A percentile compares a stretch with the other conserved stretches of the same genome.
Conservation (phyloP, 2,797 vertebrate species). For the Spinus olivaceus region DNA sequence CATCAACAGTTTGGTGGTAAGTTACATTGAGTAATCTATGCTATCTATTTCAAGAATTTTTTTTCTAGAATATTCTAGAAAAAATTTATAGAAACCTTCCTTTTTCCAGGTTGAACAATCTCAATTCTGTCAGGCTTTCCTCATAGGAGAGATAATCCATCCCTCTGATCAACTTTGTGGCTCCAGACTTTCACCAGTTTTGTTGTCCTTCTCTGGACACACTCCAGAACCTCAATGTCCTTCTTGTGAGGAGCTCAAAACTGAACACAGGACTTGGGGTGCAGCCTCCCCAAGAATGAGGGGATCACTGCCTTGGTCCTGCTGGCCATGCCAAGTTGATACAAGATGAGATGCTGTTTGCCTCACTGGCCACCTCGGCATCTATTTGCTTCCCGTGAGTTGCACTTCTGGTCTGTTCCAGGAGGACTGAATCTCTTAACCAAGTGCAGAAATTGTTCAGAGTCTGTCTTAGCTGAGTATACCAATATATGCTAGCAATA, state of each 20-base stretch:
- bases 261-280: fast-evolving
- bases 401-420: not conserved
- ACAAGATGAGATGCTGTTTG: not conserved
- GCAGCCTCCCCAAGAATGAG: not conserved
- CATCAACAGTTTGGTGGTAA: not conserved
- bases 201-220: not conserved
- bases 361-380: not conserved
- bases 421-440: not conserved
- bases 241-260: not conserved
- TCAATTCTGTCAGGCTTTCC: not conserved
- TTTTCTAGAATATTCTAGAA: too few species aligned
- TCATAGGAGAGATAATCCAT: not conserved
- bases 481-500: not conserved
- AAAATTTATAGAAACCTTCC: not conserved
- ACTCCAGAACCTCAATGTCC: not conserved
- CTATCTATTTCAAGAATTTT: too few species aligned
- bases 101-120: not conserved
- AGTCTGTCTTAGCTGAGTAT: not conserved
- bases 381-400: fast-evolving
- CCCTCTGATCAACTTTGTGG: not conserved
- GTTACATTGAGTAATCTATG: not conserved
- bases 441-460: not conserved
- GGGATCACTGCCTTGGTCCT: not conserved
- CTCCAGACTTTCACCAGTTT: not conserved
- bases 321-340: not conserved